Evolutionary conservation across 2,113 vertebrate genomes (phyloP).

Genomic region (Python bivittatus): DNA sequence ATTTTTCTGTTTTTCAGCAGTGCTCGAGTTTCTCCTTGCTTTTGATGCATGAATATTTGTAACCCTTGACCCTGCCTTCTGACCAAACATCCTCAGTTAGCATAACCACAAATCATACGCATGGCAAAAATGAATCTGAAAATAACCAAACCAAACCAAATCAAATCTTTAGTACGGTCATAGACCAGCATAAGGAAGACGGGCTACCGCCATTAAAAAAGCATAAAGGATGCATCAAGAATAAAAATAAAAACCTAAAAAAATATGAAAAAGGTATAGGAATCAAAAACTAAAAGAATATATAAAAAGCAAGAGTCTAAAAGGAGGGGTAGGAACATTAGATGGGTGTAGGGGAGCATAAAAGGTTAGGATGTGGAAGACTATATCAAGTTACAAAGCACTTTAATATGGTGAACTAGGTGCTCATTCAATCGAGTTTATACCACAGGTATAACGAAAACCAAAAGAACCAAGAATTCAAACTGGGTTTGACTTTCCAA

Average conservation of each 20-base stretch:
- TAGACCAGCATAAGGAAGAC: not conserved
- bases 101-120: not conserved
- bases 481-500: not conserved
- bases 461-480: not conserved
- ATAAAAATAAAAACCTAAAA: not conserved
- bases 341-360: not conserved
- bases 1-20: not conserved
- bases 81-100: not conserved
- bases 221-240: not conserved
- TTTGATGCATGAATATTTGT: not conserved
- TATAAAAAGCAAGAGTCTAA: not conserved
- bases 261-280: not conserved
- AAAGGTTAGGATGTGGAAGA: not conserved
- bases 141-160: not conserved
- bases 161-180: not conserved
- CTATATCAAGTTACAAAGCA: not conserved
- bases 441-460: too few species aligned
- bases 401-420: not conserved
- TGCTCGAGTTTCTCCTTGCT: not conserved
- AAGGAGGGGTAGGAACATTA: not conserved
- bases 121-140: not conserved
- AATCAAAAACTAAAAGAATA: not conserved
- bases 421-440: not conserved
- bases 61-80: not conserved
- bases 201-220: not conserved